Conservation (phyloP, 92 coral and sea anemone species). For the Epizoanthus rinbou region DNA sequence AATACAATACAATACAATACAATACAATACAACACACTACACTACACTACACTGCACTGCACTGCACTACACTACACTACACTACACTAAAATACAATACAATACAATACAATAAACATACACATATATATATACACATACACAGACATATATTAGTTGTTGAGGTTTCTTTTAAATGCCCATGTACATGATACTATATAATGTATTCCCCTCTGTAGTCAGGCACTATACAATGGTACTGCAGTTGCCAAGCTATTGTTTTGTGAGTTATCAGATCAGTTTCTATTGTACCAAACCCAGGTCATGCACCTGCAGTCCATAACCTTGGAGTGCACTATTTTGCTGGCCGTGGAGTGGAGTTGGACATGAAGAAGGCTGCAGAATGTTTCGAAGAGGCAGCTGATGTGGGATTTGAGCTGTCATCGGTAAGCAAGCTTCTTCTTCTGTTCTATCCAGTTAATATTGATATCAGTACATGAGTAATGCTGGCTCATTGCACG, state of each 20-base stretch:
- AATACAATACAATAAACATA: too few species aligned
- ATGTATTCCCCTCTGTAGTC: background rate
- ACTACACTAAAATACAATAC: too few species aligned
- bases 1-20: too few species aligned
- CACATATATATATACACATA: too few species aligned
- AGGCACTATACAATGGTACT: background rate
- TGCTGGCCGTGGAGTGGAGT: constrained; percentile 88
- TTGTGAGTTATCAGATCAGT: background rate
- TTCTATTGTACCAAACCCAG: constrained; percentile 44
- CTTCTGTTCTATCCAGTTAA: background rate
- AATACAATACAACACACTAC: too few species aligned
- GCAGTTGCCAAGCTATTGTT: too few species aligned
- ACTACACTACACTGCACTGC: too few species aligned
- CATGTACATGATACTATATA: too few species aligned
- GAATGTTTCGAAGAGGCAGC: constrained; percentile 87
- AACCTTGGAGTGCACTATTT: constrained; percentile 92
- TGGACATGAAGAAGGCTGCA: constrained; percentile 88
- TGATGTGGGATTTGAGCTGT: constrained; percentile 81
- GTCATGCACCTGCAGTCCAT: constrained; percentile 87
- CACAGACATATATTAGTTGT: too few species aligned
- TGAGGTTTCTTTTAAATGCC: too few species aligned
- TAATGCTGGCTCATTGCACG: too few species aligned
- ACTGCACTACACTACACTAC: too few species aligned
- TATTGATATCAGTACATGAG: background rate
- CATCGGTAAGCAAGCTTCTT: constrained; percentile 61